Base-by-base conservation (phyloP, 2,888 invertebrate species). In the Brachypterus glaber region DNA sequence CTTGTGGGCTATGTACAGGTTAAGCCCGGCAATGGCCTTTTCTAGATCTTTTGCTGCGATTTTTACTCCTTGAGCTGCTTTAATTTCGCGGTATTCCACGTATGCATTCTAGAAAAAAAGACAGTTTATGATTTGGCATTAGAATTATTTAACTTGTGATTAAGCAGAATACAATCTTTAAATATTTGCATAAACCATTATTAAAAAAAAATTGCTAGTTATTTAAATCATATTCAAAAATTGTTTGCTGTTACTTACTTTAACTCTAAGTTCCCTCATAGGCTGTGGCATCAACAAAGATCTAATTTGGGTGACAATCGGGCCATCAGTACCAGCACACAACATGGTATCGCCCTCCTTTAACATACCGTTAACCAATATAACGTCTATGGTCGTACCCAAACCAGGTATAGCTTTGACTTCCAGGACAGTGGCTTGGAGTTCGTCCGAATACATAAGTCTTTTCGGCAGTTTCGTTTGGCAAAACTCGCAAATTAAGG, bases 311-410 rank as follows among this genome's bases (percentile, higher is more conserved):
- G 98, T 97, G 17, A 91, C 89, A 47, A 99, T 93, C 0, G 98
- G 93, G 1, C 98, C 98, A 57, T 99, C 98, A 0, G 95, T 93
- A 30, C 98, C 98, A 1, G 97, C 96, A 39, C 98, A 68, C 17
- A 98, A 77, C 70, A 96, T 83, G 0, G 92, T 91, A 55, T 97
- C 93, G 1, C 95, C 92, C 65, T 95, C 95, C 32, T 75, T 74
- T 21, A 99, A 69, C n/a, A 77, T 80, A 11, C 98, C 98, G 67
- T 99, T 98, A 38, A 99, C 90, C 41, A 99, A 74, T 64, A 98
- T 97, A 14, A 96, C 90, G 72, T 99, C 98, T 54, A 99, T 93
- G 2, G 98, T 98, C 33, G 97, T 99, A 35, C 96, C 96, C 43
- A 98, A 72, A 21, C 98, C 98, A 14, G 93, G 81, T 57, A 97